Conservation (phyloP, 2,113 vertebrate genomes). For the Sinocyclocheilus grahami region DNA sequence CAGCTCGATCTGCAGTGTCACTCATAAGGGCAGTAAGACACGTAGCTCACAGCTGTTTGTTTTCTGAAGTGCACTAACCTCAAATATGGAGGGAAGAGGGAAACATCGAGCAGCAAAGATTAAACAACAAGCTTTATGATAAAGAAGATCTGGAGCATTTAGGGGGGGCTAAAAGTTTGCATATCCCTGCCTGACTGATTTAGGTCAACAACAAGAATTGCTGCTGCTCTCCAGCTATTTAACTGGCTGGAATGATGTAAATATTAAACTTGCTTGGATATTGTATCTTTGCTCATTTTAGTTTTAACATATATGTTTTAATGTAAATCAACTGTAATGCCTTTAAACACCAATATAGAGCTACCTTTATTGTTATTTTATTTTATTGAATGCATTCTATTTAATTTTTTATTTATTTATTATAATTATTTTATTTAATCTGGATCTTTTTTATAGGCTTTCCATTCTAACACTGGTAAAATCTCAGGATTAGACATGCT, state of each 20-base stretch:
- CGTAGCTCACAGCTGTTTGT: background rate
- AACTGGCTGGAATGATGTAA: too few relatives aligned
- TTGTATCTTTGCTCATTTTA: too few relatives aligned
- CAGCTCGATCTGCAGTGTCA: slow-evolving; percentile 8
- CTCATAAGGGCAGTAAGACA: background rate
- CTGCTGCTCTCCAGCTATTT: too few relatives aligned
- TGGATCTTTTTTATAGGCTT: background rate
- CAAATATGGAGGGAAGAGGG: background rate
- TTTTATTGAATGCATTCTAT: too few relatives aligned
- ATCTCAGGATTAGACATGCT: too few relatives aligned
- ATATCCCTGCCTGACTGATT: background rate
- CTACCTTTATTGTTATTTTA: too few relatives aligned
- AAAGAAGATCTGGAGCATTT: background rate
- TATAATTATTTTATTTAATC: background rate
- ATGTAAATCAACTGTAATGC: too few relatives aligned
- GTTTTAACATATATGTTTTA: too few relatives aligned
- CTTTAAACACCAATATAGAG: too few relatives aligned
- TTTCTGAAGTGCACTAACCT: slow-evolving; percentile 36
- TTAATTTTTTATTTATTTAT: background rate
- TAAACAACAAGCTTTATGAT: slow-evolving; percentile 1
- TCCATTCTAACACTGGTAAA: too few relatives aligned
- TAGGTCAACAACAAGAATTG: background rate
- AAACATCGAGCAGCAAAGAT: background rate
- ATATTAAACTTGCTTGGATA: too few relatives aligned
- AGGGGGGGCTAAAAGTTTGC: background rate